Conservation (phyloP, 1,140 invertebrate genomes). For the Neuroterus valhalla region DNA sequence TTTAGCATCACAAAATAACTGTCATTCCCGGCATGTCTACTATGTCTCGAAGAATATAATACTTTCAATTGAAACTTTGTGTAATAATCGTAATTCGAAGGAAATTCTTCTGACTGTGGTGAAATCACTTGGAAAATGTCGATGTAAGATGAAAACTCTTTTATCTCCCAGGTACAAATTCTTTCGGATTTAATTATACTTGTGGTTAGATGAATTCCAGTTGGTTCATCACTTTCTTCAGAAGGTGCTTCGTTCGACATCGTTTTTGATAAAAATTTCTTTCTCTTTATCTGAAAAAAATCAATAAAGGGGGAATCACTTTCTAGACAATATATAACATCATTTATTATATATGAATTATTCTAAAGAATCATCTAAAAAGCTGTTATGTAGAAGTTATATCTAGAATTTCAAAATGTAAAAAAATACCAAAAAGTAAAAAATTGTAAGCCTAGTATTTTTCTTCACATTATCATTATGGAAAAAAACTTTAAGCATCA, state of each 20-base stretch:
- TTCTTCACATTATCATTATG: too few relatives aligned
- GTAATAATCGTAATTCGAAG: neutral
- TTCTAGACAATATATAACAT: too few relatives aligned
- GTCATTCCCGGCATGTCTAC: neutral
- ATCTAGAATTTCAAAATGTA: too few relatives aligned
- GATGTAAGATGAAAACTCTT: slow-evolving; percentile 3
- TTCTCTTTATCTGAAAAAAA: neutral
- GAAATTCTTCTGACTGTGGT: neutral
- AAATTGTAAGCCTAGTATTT: too few relatives aligned
- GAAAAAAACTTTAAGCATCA: too few relatives aligned
- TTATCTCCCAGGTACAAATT: slow-evolving; percentile 17
- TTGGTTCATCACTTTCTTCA: neutral
- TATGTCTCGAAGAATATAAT: neutral
- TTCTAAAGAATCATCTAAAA: too few relatives aligned
- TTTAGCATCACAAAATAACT: neutral
- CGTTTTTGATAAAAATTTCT: neutral
- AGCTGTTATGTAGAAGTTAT: too few relatives aligned
- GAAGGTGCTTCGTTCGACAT: neutral
- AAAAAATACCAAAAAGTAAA: too few relatives aligned
- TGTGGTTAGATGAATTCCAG: neutral
- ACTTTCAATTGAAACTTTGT: neutral
- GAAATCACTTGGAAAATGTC: neutral
- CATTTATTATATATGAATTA: too few relatives aligned
- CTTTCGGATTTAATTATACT: slow-evolving; percentile 16
- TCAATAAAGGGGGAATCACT: too few relatives aligned